phyloP scores from a whole-genome alignment of 2,113 vertebrate genomes.

The Panthera uncia region DNA sequence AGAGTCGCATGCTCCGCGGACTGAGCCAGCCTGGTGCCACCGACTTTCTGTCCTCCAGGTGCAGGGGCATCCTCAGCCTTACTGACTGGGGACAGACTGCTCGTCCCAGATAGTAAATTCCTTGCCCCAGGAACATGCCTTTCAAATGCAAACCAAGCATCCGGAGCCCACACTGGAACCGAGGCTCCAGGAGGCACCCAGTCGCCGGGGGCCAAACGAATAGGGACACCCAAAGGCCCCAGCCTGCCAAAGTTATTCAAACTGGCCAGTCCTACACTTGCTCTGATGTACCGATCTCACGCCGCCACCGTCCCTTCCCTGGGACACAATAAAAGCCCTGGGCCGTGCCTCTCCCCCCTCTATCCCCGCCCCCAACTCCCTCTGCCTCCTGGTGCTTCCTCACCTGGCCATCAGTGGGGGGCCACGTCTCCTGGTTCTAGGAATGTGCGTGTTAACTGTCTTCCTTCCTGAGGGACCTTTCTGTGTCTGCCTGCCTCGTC shows the following conservation, averaged over 20 bases:
- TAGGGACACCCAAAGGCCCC: no score
- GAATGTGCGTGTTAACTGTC: neutral
- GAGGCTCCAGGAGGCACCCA: accelerated
- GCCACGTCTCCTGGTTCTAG: neutral
- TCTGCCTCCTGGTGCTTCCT: neutral
- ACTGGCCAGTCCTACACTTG: neutral
- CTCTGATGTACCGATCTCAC: neutral
- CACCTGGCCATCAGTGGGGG: accelerated
- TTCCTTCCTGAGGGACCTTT: neutral
- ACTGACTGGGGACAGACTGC: neutral
- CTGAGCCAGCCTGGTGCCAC: neutral
- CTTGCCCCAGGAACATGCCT: neutral
- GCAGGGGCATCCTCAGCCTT: neutral
- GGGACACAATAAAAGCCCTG: neutral
- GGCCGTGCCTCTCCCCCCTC: accelerated
- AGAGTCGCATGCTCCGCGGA: neutral
- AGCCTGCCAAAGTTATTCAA: neutral
- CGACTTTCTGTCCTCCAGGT: neutral
- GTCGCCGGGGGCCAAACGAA: neutral
- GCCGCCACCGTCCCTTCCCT: neutral
- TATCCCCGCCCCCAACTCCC: neutral
- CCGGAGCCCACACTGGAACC: neutral
- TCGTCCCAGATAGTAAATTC: neutral
- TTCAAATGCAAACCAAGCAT: neutral
- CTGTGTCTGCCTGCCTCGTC: neutral